Conservation (phyloP, 1,140 invertebrate genomes). For the Piezodorus guildinii region DNA sequence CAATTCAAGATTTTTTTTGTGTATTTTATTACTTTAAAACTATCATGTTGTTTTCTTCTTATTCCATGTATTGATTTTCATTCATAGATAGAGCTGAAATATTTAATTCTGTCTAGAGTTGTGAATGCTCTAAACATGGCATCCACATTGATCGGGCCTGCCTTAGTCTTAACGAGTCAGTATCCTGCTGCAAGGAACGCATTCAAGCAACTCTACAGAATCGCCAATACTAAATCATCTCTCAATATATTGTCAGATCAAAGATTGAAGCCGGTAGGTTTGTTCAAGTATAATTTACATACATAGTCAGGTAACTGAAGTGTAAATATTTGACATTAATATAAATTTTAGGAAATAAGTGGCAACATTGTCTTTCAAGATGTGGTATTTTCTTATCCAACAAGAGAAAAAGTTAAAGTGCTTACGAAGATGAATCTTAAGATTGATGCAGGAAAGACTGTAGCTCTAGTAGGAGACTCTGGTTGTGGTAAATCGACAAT, state of each 20-base stretch:
- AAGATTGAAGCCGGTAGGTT: slow-evolving; percentile 33
- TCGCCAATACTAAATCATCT: slow-evolving; percentile 39
- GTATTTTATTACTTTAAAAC: no score
- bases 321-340: no score
- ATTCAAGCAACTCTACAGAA: slow-evolving; percentile 38
- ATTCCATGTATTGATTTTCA: no score
- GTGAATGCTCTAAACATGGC: slow-evolving; percentile 35
- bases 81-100: no score
- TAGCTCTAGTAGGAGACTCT: slow-evolving; percentile 75
- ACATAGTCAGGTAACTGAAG: no score
- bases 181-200: slow-evolving; percentile 48
- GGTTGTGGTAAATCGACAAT: slow-evolving; percentile 89
- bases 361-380: slow-evolving; percentile 70
- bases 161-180: slow-evolving; percentile 44
- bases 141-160: slow-evolving; percentile 34
- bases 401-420: slow-evolving; percentile 64
- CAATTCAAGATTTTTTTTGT: no score
- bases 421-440: slow-evolving; percentile 58
- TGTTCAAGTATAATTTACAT: no score
- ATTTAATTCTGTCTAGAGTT: no score
- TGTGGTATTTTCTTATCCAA: slow-evolving; percentile 76
- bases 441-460: slow-evolving; percentile 70
- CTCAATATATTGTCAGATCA: slow-evolving; percentile 37
- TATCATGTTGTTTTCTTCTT: no score
- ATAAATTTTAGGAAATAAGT: not conserved